Evolutionary conservation across 2,113 vertebrate species (phyloP).

Genomic region (Macaca nemestrina): DNA sequence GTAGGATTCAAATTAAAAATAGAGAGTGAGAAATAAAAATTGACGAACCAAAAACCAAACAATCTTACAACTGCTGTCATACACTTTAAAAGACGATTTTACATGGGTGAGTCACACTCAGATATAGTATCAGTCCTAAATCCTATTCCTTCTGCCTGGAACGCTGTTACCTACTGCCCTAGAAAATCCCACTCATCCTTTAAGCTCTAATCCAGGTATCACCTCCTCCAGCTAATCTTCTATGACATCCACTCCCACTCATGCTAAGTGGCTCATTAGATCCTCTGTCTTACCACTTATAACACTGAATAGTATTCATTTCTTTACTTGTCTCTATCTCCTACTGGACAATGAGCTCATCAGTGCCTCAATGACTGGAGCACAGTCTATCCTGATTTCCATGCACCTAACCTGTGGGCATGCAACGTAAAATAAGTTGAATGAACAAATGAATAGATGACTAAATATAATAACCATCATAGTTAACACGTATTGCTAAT

Average conservation of each 20-base stretch:
- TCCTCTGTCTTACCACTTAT: neutral
- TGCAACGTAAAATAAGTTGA: neutral
- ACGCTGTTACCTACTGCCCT: neutral
- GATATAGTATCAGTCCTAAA: neutral
- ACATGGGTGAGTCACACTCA: neutral
- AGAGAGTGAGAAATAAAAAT: neutral
- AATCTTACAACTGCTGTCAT: neutral
- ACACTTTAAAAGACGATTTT: slow-evolving; percentile 5
- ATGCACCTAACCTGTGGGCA: neutral
- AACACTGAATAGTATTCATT: neutral
- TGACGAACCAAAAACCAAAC: neutral
- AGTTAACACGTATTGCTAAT: neutral
- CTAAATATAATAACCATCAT: neutral
- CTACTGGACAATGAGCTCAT: neutral
- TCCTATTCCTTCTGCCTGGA: neutral
- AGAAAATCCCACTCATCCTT: neutral
- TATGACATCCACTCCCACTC: neutral
- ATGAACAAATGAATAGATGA: neutral
- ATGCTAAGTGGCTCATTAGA: neutral
- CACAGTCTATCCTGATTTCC: neutral
- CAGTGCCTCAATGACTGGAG: neutral
- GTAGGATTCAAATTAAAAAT: neutral
- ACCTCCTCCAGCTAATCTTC: neutral
- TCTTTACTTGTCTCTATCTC: neutral
- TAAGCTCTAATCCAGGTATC: neutral